phyloP scores from a whole-genome alignment of 2,888 invertebrate species.

The Meandrusa payeni region DNA sequence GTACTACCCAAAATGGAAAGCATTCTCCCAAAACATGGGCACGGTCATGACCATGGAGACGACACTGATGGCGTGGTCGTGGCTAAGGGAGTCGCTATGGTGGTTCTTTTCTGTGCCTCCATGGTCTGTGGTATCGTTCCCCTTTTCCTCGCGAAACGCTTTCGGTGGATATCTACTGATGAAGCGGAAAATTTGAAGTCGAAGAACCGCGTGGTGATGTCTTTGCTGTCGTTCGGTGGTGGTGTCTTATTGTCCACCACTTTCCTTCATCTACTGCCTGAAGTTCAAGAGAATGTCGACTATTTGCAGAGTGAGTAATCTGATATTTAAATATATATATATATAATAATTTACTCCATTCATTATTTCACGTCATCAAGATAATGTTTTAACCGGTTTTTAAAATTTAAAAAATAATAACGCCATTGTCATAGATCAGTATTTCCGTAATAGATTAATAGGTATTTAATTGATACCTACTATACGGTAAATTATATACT shows the following conservation, averaged over 20 bases:
- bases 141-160: constrained; percentile 83
- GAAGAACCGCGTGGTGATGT: constrained; percentile 77
- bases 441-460: constrained; percentile 1
- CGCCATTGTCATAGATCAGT: constrained; percentile 17
- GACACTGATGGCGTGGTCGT: constrained; percentile 75
- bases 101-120: constrained; percentile 87
- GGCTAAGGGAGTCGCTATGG: constrained; percentile 90
- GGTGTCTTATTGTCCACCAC: constrained; percentile 91
- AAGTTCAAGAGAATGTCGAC: constrained; percentile 86
- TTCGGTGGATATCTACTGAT: constrained; percentile 79
- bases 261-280: constrained; percentile 90
- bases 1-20: constrained; percentile 31
- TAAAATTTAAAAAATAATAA: constrained; percentile 2
- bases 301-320: constrained; percentile 75
- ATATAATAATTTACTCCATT: neutral
- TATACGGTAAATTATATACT: too few species aligned
- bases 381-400: constrained; percentile 10
- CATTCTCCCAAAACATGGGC: constrained; percentile 30
- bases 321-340: neutral
- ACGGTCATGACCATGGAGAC: constrained; percentile 37
- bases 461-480: too few species aligned
- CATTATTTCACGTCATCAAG: too few species aligned
- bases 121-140: constrained; percentile 88
- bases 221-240: constrained; percentile 90
- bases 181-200: constrained; percentile 70